These are phyloP conservation scores for Diploptera punctata DNA, from an alignment of 2,888 invertebrate species.

Conservation along the genomic window DNA sequence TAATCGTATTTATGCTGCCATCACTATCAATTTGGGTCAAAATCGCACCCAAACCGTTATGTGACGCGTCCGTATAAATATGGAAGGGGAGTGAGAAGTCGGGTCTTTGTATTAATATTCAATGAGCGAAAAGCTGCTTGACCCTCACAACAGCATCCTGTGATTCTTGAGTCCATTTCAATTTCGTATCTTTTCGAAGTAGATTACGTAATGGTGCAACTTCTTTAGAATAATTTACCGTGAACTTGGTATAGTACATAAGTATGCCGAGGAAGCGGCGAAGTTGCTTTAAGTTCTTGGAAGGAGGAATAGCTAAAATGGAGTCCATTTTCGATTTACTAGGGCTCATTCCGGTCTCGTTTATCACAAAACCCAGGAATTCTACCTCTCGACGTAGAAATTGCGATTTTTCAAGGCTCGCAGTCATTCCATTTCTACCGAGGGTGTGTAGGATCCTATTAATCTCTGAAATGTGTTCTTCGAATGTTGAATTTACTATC, in stretches of 20 bases:
- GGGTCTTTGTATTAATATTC: neutral
- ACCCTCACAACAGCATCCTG: neutral
- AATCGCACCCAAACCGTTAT: neutral
- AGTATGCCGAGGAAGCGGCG: neutral
- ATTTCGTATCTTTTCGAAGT: neutral
- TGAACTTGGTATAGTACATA: neutral
- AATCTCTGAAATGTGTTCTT: neutral
- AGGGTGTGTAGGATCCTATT: neutral
- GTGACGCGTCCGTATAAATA: neutral
- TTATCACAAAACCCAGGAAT: neutral
- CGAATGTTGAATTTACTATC: neutral
- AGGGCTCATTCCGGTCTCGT: neutral
- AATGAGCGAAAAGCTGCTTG: neutral
- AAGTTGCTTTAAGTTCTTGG: neutral
- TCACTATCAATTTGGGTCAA: neutral
- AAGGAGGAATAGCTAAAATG: neutral
- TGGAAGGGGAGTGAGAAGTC: neutral
- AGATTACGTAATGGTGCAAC: neutral
- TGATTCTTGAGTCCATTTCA: neutral
- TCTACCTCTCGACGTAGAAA: neutral
- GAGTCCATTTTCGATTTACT: neutral
- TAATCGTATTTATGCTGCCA: neutral
- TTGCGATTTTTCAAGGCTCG: neutral
- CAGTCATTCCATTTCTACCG: neutral
- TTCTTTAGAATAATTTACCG: neutral